These are phyloP conservation scores for Isichthys henryi DNA, from an alignment of 2,113 vertebrate genomes.

Conservation along the genomic window DNA sequence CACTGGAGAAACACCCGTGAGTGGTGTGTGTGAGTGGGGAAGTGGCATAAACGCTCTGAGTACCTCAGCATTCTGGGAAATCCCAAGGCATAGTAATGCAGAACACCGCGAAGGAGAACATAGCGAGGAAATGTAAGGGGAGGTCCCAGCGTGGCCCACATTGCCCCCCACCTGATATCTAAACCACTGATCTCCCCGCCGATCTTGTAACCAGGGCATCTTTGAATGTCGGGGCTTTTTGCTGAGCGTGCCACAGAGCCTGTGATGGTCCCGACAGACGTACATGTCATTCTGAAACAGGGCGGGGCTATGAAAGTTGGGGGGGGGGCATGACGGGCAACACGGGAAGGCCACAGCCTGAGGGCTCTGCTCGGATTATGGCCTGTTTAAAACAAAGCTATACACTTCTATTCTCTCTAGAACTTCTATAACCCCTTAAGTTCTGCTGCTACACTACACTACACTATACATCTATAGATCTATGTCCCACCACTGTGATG, in stretches of 20 bases:
- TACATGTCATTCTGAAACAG: neutral
- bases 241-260: neutral
- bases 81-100: neutral
- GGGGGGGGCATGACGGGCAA: neutral
- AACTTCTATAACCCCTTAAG: neutral
- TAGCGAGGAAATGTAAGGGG: neutral
- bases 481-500: neutral
- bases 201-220: neutral
- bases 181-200: neutral
- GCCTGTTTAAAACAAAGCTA: neutral
- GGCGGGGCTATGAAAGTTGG: neutral
- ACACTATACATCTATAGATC: neutral
- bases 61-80: neutral
- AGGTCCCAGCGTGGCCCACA: neutral
- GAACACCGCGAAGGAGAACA: neutral
- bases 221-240: neutral
- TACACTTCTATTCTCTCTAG: neutral
- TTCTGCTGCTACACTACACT: neutral
- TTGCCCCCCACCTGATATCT: neutral
- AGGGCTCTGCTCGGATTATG: neutral
- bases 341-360: neutral
- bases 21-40: neutral
- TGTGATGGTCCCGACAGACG: neutral
- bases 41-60: neutral
- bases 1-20: neutral